phyloP scores from a whole-genome alignment of 2,113 vertebrate genomes.

The Callipepla squamata region DNA sequence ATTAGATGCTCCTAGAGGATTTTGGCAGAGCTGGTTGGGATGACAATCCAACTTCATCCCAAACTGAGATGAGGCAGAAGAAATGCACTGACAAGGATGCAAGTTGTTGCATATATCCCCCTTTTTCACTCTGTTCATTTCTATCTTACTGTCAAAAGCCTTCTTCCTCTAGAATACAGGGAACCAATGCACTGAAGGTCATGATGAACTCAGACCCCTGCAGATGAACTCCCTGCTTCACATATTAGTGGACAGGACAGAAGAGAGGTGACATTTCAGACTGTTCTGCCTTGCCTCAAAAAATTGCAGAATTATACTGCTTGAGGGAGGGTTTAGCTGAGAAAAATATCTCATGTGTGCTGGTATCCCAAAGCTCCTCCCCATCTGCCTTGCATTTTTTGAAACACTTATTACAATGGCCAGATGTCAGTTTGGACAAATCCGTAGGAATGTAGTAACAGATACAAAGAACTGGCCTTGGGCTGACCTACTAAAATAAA shows the following conservation, averaged over 20 bases:
- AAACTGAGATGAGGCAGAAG: background rate
- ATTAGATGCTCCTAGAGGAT: background rate
- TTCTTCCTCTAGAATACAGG: background rate
- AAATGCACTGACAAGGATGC: background rate
- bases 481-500: conserved; percentile 15
- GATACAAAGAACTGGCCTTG: conserved; percentile 7
- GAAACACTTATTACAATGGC: background rate
- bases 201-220: background rate
- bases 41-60: background rate
- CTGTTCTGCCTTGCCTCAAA: background rate
- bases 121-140: background rate
- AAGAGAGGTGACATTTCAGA: background rate
- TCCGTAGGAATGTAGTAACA: conserved; percentile 49
- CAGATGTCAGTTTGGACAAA: conserved; percentile 52
- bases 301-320: background rate
- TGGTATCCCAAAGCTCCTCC: conserved; percentile 26
- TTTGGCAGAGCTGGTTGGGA: fast-evolving
- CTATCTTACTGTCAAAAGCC: background rate
- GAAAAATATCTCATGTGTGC: background rate
- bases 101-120: background rate
- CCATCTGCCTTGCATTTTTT: background rate
- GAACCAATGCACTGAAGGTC: background rate
- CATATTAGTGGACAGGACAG: background rate
- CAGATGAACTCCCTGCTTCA: background rate
- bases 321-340: background rate